Evolutionary conservation across 2,797 vertebrate species (phyloP).

Genomic region (Pygocentrus nattereri): DNA sequence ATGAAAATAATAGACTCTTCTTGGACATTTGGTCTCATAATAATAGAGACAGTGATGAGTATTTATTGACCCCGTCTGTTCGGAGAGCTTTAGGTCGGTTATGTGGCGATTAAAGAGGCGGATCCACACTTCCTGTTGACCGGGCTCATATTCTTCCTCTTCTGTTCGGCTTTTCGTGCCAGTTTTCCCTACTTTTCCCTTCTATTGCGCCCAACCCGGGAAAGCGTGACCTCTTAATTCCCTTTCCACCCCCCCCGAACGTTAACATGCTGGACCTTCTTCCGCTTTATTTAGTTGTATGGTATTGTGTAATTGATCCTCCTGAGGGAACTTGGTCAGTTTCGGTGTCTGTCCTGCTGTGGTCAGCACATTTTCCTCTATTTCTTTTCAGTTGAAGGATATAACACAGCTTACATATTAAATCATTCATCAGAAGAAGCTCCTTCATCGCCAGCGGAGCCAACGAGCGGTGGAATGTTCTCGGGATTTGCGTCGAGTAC

Average conservation of each 20-base stretch:
- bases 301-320: no score
- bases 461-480: background rate
- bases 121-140: background rate
- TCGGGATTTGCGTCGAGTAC: background rate
- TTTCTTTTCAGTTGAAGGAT: background rate
- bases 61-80: conserved; percentile 27
- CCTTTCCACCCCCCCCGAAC: background rate
- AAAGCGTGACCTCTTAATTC: no score
- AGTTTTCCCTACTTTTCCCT: background rate
- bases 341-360: background rate
- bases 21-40: background rate
- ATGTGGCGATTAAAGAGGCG: conserved; percentile 30
- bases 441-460: background rate
- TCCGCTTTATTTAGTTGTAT: background rate
- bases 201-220: background rate
- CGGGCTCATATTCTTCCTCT: background rate
- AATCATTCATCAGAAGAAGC: background rate
- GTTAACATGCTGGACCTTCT: no score
- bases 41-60: background rate
- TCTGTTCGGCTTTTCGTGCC: background rate
- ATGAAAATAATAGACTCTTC: background rate
- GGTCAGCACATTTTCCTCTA: background rate
- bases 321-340: background rate
- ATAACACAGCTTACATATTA: background rate
- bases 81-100: conserved; percentile 25